Evolutionary conservation across 2,797 vertebrate species (phyloP).

Genomic region (Pangasius larnaudii): DNA sequence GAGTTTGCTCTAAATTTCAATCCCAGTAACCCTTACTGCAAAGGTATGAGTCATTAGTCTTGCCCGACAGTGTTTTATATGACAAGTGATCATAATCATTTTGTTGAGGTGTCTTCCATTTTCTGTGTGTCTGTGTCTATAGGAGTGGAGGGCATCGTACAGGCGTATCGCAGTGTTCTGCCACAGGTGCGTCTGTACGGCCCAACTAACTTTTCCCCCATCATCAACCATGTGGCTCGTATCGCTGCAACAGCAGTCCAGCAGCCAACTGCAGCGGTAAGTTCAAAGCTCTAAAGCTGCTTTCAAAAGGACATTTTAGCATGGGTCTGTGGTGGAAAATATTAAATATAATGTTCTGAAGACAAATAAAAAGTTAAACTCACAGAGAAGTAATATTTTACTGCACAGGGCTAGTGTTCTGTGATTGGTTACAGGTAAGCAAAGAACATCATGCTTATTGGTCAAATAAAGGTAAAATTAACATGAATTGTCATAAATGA

Average conservation of each 20-base stretch:
- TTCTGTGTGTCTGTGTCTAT: not conserved
- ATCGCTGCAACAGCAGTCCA: slow-evolving; percentile 78
- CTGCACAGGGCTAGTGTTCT: too few relatives aligned
- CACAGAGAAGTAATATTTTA: too few relatives aligned
- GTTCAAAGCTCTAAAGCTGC: slow-evolving; percentile 45
- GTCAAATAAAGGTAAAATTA: too few relatives aligned
- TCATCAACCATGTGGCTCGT: slow-evolving; percentile 87
- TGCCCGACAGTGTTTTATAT: not conserved
- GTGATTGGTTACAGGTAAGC: too few relatives aligned
- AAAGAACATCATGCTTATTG: too few relatives aligned
- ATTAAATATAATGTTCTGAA: too few relatives aligned
- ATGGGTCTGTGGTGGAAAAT: not conserved
- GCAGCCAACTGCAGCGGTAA: slow-evolving; percentile 80
- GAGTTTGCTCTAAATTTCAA: slow-evolving; percentile 96
- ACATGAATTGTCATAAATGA: too few relatives aligned
- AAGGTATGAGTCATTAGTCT: slow-evolving; percentile 73
- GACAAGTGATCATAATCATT: not conserved
- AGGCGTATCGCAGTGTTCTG: slow-evolving; percentile 83
- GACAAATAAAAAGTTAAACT: too few relatives aligned
- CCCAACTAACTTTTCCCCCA: slow-evolving; percentile 94
- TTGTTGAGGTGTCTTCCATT: not conserved
- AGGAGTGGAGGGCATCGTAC: slow-evolving; percentile 90
- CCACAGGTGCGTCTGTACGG: slow-evolving; percentile 86
- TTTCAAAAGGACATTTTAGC: not conserved
- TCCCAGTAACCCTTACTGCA: slow-evolving; percentile 83